Conservation (phyloP, 2,113 vertebrate genomes). For the Stegostoma tigrinum region DNA sequence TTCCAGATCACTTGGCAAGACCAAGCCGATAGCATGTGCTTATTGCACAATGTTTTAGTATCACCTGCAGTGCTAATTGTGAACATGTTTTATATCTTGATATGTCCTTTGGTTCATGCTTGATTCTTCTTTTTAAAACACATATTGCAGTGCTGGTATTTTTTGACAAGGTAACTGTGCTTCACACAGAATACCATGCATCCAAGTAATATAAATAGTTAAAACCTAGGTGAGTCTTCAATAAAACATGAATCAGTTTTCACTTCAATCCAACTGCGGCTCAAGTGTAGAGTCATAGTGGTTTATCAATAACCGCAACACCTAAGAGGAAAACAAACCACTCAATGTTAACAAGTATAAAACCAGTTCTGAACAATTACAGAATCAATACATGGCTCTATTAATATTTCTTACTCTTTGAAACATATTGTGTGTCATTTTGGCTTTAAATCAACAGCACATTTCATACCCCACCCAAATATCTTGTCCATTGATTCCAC, state of each 20-base stretch:
- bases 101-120: background rate
- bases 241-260: constrained; percentile 44
- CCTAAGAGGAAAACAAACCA: constrained; percentile 55
- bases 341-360: constrained; percentile 32
- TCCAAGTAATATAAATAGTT: constrained; percentile 32
- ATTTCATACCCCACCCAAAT: background rate
- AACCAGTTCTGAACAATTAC: background rate
- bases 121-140: constrained; percentile 13
- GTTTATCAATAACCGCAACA: constrained; percentile 89
- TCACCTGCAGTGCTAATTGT: background rate
- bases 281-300: constrained; percentile 62
- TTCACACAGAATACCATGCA: background rate
- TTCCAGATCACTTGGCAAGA: constrained; percentile 18
- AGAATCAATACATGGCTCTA: background rate
- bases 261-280: constrained; percentile 44
- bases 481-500: background rate
- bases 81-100: background rate
- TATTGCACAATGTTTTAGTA: background rate
- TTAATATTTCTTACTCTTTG: background rate
- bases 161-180: background rate
- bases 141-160: background rate
- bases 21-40: background rate
- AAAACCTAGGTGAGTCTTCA: constrained; percentile 25
- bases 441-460: background rate
- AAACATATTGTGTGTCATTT: background rate